phyloP scores from a whole-genome alignment of 2,113 vertebrate species.

The Lethenteron reissneri region DNA sequence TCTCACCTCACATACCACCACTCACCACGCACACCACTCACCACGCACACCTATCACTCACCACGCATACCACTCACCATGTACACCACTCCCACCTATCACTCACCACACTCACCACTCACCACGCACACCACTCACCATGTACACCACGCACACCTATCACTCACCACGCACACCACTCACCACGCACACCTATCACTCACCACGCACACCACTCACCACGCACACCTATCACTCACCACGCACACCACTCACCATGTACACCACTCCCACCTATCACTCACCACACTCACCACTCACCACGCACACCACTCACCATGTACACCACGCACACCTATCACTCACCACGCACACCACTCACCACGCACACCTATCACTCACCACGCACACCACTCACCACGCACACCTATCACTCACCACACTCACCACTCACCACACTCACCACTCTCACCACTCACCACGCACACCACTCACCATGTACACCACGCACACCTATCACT shows the following conservation, averaged over 20 bases:
- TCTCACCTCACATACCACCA: not conserved
- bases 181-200: not conserved
- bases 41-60: not conserved
- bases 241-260: not conserved
- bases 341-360: no score
- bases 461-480: not conserved
- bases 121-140: not conserved
- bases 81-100: not conserved
- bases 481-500: not conserved
- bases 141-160: not conserved
- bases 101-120: not conserved
- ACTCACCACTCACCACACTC: slow-evolving; percentile 18
- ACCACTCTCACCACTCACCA: not conserved
- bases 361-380: not conserved
- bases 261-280: not conserved
- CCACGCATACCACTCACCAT: not conserved
- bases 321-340: not conserved
- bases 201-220: not conserved
- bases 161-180: not conserved
- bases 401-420: slow-evolving; percentile 19
- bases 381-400: not conserved
- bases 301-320: not conserved
- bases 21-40: not conserved
- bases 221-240: not conserved
- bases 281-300: not conserved